Percentiles rank a stretch among this genome's conserved stretches.
Evolutionary conservation across 2,888 invertebrate species (phyloP).

Genomic region (Onthophagus sagittarius): DNA sequence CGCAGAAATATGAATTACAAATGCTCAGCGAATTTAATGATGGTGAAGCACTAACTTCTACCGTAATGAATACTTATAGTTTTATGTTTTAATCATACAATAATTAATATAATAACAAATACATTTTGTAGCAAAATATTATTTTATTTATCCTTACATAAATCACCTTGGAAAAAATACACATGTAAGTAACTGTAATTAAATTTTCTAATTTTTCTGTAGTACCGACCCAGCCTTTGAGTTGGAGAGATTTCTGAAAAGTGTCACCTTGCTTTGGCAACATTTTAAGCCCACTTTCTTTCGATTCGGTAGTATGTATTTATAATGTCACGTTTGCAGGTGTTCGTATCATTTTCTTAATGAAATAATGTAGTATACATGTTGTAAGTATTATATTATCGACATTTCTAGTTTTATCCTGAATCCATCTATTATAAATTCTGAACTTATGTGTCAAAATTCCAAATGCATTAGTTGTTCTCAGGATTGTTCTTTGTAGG

Average conservation of each 20-base stretch:
- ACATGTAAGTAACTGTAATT: not conserved
- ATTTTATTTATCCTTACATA: not conserved
- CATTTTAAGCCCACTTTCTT: not conserved
- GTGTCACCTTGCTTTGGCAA: conserved; percentile 21
- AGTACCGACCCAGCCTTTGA: conserved; percentile 26
- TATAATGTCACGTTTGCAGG: not conserved
- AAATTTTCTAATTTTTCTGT: conserved; percentile 24
- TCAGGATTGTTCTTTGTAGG: too few species aligned
- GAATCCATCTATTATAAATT: conserved; percentile 29
- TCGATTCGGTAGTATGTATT: not conserved
- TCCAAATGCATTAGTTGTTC: conserved; percentile 34
- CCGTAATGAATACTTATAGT: too few species aligned
- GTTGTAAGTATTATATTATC: conserved; percentile 13
- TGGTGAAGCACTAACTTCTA: too few species aligned
- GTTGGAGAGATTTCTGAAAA: conserved; percentile 22
- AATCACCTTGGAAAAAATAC: not conserved
- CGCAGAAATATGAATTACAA: too few species aligned
- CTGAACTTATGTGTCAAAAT: conserved; percentile 32
- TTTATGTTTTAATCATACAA: too few species aligned
- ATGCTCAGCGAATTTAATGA: too few species aligned
- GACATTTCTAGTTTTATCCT: conserved; percentile 18
- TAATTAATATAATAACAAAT: too few species aligned
- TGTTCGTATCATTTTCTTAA: conserved; percentile 19
- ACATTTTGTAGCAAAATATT: too few species aligned
- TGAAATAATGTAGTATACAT: conserved; percentile 28